Evolutionary conservation across 2,888 invertebrate genomes (phyloP).

Genomic region (Polydrusus cervinus): DNA sequence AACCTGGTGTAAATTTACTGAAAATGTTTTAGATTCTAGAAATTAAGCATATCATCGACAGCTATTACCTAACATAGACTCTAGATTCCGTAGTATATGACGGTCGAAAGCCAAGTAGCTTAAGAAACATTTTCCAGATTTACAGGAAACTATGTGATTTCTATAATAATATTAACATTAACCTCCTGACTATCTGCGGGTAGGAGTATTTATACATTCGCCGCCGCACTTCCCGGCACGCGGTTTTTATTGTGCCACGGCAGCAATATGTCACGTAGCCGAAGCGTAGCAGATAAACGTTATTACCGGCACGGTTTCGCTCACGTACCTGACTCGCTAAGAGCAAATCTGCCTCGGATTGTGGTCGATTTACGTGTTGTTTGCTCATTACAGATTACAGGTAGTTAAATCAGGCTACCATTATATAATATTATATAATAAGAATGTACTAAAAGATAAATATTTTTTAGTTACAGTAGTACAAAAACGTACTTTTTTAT

Average conservation of each 20-base stretch:
- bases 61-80: no score
- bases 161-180: conserved; percentile 16
- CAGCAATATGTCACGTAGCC: conserved; percentile 68
- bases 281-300: conserved; percentile 65
- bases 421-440: not conserved
- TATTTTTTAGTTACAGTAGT: no score
- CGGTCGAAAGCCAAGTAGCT: no score
- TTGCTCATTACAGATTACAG: conserved; percentile 13
- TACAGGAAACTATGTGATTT: no score
- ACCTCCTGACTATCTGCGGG: conserved; percentile 56
- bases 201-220: conserved; percentile 65
- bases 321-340: conserved; percentile 63
- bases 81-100: no score
- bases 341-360: conserved; percentile 41
- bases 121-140: no score
- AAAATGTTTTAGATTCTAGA: no score
- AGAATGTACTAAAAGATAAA: not conserved
- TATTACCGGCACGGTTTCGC: conserved; percentile 60
- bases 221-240: conserved; percentile 53
- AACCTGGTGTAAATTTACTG: no score
- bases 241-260: conserved; percentile 63
- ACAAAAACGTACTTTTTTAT: no score
- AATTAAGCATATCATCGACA: no score
- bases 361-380: conserved; percentile 45
- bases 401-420: not conserved